Evolutionary conservation across 2,797 vertebrate genomes (phyloP).

Genomic region (Mormyrus proboscirostris): DNA sequence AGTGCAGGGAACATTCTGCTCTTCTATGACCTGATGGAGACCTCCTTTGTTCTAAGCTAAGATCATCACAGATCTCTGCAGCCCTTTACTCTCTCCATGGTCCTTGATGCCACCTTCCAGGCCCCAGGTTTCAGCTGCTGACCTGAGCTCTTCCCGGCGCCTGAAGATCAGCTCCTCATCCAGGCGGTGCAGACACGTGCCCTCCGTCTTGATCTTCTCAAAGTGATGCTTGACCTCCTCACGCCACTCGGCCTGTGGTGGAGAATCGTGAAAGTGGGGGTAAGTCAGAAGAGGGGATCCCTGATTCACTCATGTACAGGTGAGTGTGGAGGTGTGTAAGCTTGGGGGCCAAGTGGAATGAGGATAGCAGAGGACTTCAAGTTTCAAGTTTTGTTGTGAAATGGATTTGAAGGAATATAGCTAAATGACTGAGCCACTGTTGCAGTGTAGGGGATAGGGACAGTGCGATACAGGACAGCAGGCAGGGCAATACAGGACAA

Average conservation of each 20-base stretch:
- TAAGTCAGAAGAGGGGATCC: slow-evolving; percentile 20
- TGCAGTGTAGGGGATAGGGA: background rate
- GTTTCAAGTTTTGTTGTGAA: background rate
- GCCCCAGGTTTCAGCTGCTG: background rate
- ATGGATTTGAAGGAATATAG: background rate
- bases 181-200: slow-evolving; percentile 86
- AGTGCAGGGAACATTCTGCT: background rate
- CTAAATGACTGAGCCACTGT: background rate
- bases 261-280: slow-evolving; percentile 25
- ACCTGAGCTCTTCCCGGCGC: slow-evolving; percentile 91
- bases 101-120: background rate
- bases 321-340: background rate
- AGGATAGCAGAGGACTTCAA: background rate
- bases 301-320: slow-evolving; percentile 26
- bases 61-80: background rate
- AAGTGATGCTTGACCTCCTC: slow-evolving; percentile 93
- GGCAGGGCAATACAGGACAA: background rate
- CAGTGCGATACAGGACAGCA: background rate
- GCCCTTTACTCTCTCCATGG: background rate
- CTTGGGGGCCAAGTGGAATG: background rate
- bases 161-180: slow-evolving; percentile 94
- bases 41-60: background rate
- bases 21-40: background rate
- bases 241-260: slow-evolving; percentile 79
- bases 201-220: slow-evolving; percentile 96